Percentiles rank a stretch among this genome's conserved stretches.
Evolutionary conservation across 2,113 vertebrate genomes (phyloP).

Genomic region (Picathartes gymnocephalus): DNA sequence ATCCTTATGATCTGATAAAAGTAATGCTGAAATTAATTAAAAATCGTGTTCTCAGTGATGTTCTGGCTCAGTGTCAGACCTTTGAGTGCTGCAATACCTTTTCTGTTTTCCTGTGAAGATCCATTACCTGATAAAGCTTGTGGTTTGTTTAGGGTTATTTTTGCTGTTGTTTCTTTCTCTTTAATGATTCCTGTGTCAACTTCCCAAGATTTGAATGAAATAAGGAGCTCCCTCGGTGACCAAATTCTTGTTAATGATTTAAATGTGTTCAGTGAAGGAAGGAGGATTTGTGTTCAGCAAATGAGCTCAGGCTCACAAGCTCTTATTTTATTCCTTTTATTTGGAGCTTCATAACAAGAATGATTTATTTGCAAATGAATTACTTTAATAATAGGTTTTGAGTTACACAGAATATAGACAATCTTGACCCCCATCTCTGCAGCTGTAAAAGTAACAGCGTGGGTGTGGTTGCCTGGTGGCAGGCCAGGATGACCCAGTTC

Average conservation of each 20-base stretch:
- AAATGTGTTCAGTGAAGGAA: neutral
- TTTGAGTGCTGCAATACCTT: neutral
- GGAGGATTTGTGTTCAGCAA: neutral
- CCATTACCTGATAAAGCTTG: neutral
- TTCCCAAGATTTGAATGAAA: neutral
- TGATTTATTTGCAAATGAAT: conserved; percentile 48
- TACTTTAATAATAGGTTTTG: conserved; percentile 19
- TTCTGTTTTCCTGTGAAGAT: neutral
- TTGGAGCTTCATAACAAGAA: neutral
- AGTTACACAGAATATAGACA: neutral
- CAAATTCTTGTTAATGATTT: neutral
- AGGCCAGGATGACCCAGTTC: conserved; percentile 47
- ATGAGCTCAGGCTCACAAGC: neutral
- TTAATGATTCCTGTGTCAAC: neutral
- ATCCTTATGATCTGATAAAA: neutral
- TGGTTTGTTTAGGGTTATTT: accelerated
- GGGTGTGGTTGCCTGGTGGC: conserved; percentile 56
- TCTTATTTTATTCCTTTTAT: neutral
- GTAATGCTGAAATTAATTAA: neutral
- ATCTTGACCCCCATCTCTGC: conserved; percentile 27
- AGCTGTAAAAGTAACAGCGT: conserved; percentile 38
- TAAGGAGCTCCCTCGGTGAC: neutral
- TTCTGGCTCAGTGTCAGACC: neutral
- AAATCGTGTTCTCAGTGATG: neutral
- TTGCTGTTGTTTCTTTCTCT: neutral